Percentiles rank a stretch among this genome's conserved stretches.
Conservation (phyloP, 2,797 vertebrate genomes). For the Uromys caudimaculatus region DNA sequence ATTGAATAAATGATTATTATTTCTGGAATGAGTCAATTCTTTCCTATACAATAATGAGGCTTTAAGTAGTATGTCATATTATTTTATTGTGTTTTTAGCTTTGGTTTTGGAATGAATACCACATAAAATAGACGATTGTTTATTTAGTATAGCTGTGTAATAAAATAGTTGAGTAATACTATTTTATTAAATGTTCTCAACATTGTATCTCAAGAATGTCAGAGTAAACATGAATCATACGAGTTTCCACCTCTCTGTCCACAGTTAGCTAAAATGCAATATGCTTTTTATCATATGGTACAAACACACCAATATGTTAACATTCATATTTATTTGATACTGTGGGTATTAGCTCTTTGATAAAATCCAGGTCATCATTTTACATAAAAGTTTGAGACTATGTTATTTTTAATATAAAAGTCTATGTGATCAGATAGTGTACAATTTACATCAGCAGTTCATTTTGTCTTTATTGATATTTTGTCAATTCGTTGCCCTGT, state of each 20-base stretch:
- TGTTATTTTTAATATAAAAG: not conserved
- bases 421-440: not conserved
- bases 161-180: not conserved
- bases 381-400: not conserved
- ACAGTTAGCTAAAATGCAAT: not conserved
- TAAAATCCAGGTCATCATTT: not conserved
- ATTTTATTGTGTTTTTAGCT: slow-evolving; percentile 34
- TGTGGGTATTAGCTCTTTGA: not conserved
- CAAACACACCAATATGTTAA: not conserved
- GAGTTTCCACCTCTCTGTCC: not conserved
- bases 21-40: slow-evolving; percentile 42
- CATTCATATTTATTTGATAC: not conserved
- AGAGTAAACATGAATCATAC: not conserved
- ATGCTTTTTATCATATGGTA: not conserved
- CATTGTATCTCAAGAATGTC: not conserved
- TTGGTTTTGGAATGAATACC: slow-evolving; percentile 15
- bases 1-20: slow-evolving; percentile 29
- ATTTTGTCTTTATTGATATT: not conserved
- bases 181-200: slow-evolving; percentile 7
- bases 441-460: not conserved
- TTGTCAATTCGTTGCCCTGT: not conserved
- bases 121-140: slow-evolving; percentile 14
- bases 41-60: not conserved
- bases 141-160: not conserved
- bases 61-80: slow-evolving; percentile 15